These are phyloP conservation scores for Henricia sp. DNA, from an alignment of 53 echinoderm and acorn worm species.

Conservation along the genomic window DNA sequence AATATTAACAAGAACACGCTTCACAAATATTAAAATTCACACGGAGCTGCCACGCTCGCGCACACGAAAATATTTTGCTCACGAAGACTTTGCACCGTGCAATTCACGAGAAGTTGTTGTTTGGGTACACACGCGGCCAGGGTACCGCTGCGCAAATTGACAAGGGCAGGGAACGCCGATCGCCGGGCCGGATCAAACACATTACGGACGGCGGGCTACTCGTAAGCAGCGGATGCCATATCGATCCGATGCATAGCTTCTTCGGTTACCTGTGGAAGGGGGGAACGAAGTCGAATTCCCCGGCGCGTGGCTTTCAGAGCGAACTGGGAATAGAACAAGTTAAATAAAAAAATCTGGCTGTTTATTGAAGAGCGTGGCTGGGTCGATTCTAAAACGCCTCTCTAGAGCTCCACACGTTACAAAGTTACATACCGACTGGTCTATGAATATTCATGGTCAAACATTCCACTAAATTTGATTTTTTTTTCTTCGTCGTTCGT, in stretches of 20 bases:
- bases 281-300: slow-evolving; percentile 47
- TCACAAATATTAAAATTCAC: too few relatives aligned
- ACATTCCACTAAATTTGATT: slow-evolving; percentile 40
- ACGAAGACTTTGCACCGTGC: too few relatives aligned
- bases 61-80: too few relatives aligned
- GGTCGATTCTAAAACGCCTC: slow-evolving; percentile 35
- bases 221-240: slow-evolving; percentile 54
- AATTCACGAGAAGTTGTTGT: slow-evolving; percentile 2
- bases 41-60: too few relatives aligned
- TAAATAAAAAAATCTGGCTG: slow-evolving; percentile 14
- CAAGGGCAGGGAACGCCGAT: slow-evolving; percentile 37
- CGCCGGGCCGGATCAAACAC: slow-evolving; percentile 59
- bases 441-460: slow-evolving; percentile 52
- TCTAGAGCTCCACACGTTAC: slow-evolving; percentile 57
- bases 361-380: slow-evolving; percentile 38
- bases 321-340: slow-evolving; percentile 11
- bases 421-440: slow-evolving; percentile 53
- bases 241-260: slow-evolving; percentile 36
- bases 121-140: slow-evolving; percentile 14
- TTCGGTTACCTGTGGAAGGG: slow-evolving; percentile 45
- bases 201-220: slow-evolving; percentile 56
- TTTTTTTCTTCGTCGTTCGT: background rate
- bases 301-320: slow-evolving; percentile 7
- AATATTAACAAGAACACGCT: too few relatives aligned
- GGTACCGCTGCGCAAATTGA: slow-evolving; percentile 48